These are phyloP conservation scores for Acomys russatus DNA, from an alignment of 2,797 vertebrate species.

Conservation along the genomic window DNA sequence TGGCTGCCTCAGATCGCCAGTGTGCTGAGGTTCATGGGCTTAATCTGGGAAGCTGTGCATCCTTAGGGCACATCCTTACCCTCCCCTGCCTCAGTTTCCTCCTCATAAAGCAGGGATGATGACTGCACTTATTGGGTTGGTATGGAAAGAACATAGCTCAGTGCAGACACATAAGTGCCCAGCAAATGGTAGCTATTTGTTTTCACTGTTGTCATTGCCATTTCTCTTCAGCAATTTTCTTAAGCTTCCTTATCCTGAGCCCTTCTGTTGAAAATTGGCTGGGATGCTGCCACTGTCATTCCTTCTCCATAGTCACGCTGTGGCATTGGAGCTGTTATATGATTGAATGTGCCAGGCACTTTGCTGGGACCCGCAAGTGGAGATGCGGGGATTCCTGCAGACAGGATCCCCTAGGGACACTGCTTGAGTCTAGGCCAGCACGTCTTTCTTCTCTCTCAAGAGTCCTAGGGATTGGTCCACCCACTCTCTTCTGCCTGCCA, in stretches of 20 bases:
- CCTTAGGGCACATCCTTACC: constrained; percentile 27
- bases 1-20: not conserved
- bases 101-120: constrained; percentile 59
- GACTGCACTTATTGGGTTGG: constrained; percentile 71
- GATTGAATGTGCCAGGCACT: constrained; percentile 82
- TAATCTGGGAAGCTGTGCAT: not conserved
- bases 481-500: constrained; percentile 69
- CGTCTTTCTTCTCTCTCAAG: constrained; percentile 60
- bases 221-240: constrained; percentile 76
- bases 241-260: constrained; percentile 78
- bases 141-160: constrained; percentile 58
- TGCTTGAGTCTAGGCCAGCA: constrained; percentile 66
- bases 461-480: constrained; percentile 56
- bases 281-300: constrained; percentile 73
- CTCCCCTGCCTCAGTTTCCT: constrained; percentile 69
- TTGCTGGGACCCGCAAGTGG: not conserved
- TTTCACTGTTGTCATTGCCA: constrained; percentile 82
- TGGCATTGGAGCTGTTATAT: constrained; percentile 78
- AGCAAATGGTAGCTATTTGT: constrained; percentile 76
- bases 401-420: constrained; percentile 65
- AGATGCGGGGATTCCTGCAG: constrained; percentile 67
- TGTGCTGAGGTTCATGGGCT: not conserved
- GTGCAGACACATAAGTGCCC: constrained; percentile 75
- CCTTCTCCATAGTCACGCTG: constrained; percentile 79
- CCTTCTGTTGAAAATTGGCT: constrained; percentile 81